Evolutionary conservation across 2,888 invertebrate species (phyloP).

Genomic region (Tetragonula carbonaria): DNA sequence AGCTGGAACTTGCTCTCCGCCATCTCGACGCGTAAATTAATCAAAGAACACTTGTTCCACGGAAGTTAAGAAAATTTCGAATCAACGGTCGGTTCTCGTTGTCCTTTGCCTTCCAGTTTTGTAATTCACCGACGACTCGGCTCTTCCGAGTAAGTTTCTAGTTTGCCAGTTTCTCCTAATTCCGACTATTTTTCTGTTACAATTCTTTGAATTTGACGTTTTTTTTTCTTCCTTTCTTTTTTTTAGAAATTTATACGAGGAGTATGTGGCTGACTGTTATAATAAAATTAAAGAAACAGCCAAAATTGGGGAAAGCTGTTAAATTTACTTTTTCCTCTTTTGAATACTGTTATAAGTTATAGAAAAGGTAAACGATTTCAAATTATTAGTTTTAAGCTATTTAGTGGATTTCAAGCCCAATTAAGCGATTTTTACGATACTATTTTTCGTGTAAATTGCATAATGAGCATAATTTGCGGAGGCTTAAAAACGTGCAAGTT

Average conservation of each 20-base stretch:
- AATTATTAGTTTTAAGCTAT: neutral
- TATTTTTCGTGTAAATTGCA: neutral
- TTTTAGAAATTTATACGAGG: too few species aligned
- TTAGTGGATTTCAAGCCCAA: neutral
- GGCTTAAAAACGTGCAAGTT: neutral
- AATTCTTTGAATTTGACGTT: neutral
- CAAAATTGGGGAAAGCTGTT: too few species aligned
- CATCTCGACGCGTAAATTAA: constrained; percentile 18
- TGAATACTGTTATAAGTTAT: too few species aligned
- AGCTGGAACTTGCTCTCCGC: neutral
- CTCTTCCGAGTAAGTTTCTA: too few species aligned
- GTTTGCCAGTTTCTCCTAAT: neutral
- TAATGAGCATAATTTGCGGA: constrained; percentile 12
- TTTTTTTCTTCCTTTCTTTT: neutral
- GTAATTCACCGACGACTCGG: neutral
- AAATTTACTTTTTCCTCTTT: too few species aligned
- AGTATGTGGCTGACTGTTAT: too few species aligned
- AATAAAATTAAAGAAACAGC: too few species aligned
- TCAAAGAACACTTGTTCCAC: constrained; percentile 16
- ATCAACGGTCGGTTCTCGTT: neutral
- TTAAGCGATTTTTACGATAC: constrained; percentile 9
- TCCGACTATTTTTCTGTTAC: too few species aligned
- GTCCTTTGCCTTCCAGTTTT: neutral
- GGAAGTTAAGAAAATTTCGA: neutral
- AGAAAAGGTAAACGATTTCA: neutral